Evolutionary conservation across 2,797 vertebrate species (phyloP), one percentile per base, ranked within the genome.

Genomic region (Anguilla pacifica): DNA sequence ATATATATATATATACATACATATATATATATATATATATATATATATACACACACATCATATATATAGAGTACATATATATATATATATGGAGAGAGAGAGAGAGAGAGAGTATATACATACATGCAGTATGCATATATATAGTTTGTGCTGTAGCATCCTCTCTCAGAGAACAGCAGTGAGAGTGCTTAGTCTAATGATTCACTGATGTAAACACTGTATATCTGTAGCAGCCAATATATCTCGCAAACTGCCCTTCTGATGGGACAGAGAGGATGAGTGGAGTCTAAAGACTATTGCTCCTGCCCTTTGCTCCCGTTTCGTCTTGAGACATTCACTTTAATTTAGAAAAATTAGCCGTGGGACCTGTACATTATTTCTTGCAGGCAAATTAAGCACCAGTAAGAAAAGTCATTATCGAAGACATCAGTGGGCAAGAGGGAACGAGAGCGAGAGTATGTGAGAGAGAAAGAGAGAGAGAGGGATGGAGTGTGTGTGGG

Each of bases 331-430:
- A 85, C 85, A 64, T 53, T 81, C 67, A 88, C 85, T 86, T 88
- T 88, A 88, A 89, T 90, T 88, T 90, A 61, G 87, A 88, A 90
- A 87, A 85, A 85, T 88, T 91, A 88, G 89, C 88, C 86, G 79
- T 89, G 91, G 92, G 92, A 92, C 89, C 82, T 43, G 70, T 86
- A 91, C 88, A 93, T 93, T 91, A 94, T 91, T 91, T 90, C 93
- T 94, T 90, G 92, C 91, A 92, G 92, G 93, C 91, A 93, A 94
- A 94, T 94, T 94, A 79, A 94, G 92, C 92, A 91, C 91, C 91
- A 91, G 92, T 94, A 93, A 92, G 89, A 93, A 94, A 94, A 94
- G 93, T 92, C 93, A 94, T 95, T 95, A 95, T 95, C 95, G 95
- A 94, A 92, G 94, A 94, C 93, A 95, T 94, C 90, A 91, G 90